Base-by-base conservation (phyloP, 2,888 invertebrate genomes). In the Mythimna albipuncta region DNA sequence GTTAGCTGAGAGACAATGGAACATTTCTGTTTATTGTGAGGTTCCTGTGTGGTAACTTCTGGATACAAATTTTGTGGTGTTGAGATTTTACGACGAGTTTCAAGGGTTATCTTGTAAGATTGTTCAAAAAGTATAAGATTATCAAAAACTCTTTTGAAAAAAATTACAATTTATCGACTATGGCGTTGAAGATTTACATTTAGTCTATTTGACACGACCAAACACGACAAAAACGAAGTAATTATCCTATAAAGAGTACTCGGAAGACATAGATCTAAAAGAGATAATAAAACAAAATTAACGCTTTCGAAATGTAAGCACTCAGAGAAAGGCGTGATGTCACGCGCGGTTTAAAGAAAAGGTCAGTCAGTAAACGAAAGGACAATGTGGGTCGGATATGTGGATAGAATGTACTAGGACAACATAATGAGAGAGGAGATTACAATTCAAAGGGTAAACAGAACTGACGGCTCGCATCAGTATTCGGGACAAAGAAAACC, bases 381-480 rank as follows among this genome's bases (percentile, higher is more conserved):
- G 82, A 54, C 59, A 35, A 59, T 69, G 57, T 69, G 70, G 75
- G 67, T 69, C 70, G 63, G 63, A 79, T 70, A 78, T 82, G 68
- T 70, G 84, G 64, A 72, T 57, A 79, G 68, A 79, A 79, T 82
- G 73, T 76, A 54, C 41, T 52, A 76, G 68, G 70, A 72, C 64
- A 71, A 75, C 72, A 72, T 82, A 84, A 81, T 67, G 66, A 81
- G 58, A 38, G 63, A 82, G 47, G 69, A 79, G 73, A 73, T 73
- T 82, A 74, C 74, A 59, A 79, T 74, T 64, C 64, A 69, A 77
- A 64, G 72, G 55, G 47, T 77, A 77, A 77, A 72, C 66, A 72
- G 52, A 62, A 67, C 74, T 77, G 79, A 67, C 55, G 74, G 67
- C 7, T 38, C 62, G n/a, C 74, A 77, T 77, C 74, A 77, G 77